These are phyloP conservation scores for Peribatodes rhomboidaria DNA, from an alignment of 2,888 invertebrate species.

Conservation along the genomic window DNA sequence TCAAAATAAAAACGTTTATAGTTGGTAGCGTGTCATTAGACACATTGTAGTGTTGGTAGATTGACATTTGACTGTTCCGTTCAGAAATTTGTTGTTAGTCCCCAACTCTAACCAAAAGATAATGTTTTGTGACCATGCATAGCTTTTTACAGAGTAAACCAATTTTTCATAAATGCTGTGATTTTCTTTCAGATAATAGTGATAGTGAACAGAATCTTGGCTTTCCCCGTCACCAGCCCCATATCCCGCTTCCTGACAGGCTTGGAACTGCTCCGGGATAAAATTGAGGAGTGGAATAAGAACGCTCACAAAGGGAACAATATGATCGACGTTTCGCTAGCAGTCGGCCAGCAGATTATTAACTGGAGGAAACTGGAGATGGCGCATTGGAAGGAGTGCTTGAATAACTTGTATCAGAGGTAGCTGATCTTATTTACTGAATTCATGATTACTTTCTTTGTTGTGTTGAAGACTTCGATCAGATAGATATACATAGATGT, in stretches of 20 bases:
- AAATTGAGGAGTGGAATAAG: constrained; percentile 96
- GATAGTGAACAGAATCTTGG: constrained; percentile 88
- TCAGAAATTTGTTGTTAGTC: too few species aligned
- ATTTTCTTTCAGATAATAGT: constrained; percentile 85
- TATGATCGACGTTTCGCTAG: constrained; percentile 90
- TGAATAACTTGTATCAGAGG: constrained; percentile 89
- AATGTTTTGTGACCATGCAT: too few species aligned
- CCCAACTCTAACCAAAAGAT: too few species aligned
- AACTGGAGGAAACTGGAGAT: constrained; percentile 97
- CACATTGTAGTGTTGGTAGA: too few species aligned
- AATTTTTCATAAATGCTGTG: too few species aligned
- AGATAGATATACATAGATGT: too few species aligned
- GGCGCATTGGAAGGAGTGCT: constrained; percentile 94
- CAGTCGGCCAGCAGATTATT: constrained; percentile 93
- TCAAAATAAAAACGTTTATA: too few species aligned
- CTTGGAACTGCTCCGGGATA: constrained; percentile 94
- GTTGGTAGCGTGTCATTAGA: too few species aligned
- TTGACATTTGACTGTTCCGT: too few species aligned
- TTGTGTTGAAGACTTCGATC: too few species aligned
- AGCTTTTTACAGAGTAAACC: too few species aligned
- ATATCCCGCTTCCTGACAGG: constrained; percentile 96
- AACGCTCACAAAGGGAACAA: constrained; percentile 96
- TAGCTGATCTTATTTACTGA: constrained; percentile 49
- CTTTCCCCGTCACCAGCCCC: constrained; percentile 93
- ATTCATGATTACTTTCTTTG: too few species aligned